Conservation (phyloP, 2,113 vertebrate genomes). For the Ophiodon elongatus region DNA sequence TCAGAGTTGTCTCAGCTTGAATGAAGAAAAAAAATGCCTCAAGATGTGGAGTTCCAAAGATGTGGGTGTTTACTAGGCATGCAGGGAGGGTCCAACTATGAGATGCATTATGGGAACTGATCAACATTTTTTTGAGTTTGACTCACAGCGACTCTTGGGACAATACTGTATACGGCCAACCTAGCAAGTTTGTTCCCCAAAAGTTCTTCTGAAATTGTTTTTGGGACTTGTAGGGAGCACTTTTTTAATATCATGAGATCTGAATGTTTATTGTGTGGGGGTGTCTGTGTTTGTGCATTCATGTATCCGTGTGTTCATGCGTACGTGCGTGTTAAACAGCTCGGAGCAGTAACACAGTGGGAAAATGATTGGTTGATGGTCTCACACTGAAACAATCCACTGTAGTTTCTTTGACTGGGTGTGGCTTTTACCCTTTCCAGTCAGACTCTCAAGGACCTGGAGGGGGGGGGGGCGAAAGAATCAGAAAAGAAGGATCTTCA, state of each 20-base stretch:
- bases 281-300: neutral
- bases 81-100: neutral
- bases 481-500: too few species aligned
- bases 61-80: neutral
- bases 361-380: slow-evolving; percentile 12
- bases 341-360: neutral
- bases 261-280: neutral
- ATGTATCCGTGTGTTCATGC: neutral
- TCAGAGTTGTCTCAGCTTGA: neutral
- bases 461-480: neutral
- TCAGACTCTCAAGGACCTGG: slow-evolving; percentile 3
- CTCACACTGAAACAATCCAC: slow-evolving; percentile 42
- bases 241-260: neutral
- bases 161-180: neutral
- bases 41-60: neutral
- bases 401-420: slow-evolving; percentile 41
- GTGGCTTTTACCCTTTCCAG: slow-evolving; percentile 51
- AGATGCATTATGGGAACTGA: slow-evolving; percentile 12
- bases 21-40: neutral
- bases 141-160: neutral
- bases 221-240: neutral
- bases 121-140: neutral
- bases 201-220: neutral
- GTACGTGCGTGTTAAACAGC: slow-evolving; percentile 5
- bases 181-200: neutral